phyloP scores from a whole-genome alignment of 92 coral and sea anemone genomes.

The Pocillopora meandrina region DNA sequence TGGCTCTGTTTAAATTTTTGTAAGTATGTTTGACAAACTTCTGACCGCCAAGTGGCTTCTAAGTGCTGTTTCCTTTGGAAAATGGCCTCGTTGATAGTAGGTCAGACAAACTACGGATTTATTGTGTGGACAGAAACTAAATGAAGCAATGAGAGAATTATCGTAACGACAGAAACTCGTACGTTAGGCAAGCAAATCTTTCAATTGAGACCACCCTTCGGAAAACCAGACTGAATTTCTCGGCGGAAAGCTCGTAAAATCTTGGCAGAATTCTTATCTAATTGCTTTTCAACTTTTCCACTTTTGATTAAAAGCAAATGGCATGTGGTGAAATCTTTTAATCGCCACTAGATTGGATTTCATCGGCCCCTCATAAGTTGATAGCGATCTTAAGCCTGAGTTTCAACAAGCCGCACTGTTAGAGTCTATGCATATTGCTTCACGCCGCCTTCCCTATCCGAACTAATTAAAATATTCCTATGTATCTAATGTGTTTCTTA shows the following conservation, averaged over 20 bases:
- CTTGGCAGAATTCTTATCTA: slow-evolving; percentile 31
- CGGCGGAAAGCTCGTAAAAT: slow-evolving; percentile 28
- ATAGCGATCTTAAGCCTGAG: slow-evolving; percentile 41
- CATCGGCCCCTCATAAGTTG: slow-evolving; percentile 32
- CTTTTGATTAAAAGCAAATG: slow-evolving; percentile 35
- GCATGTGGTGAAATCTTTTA: slow-evolving; percentile 29
- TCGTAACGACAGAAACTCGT: background rate
- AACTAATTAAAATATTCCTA: slow-evolving; percentile 22
- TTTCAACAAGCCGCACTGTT: slow-evolving; percentile 46
- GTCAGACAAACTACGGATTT: slow-evolving; percentile 42
- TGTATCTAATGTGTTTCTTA: slow-evolving; percentile 42
- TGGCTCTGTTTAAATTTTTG: slow-evolving; percentile 25
- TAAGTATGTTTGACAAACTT: slow-evolving; percentile 12
- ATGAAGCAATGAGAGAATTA: background rate
- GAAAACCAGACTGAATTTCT: slow-evolving; percentile 27
- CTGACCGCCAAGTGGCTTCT: slow-evolving; percentile 4
- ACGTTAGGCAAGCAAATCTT: background rate
- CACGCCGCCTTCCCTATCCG: slow-evolving; percentile 33
- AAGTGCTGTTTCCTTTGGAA: slow-evolving; percentile 42
- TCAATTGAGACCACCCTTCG: slow-evolving; percentile 3
- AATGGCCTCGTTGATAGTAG: slow-evolving; percentile 58
- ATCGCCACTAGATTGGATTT: slow-evolving; percentile 32
- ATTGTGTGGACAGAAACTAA: background rate
- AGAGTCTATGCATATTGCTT: background rate
- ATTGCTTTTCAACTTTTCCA: slow-evolving; percentile 26